Base-by-base conservation (phyloP, 2,113 vertebrate species). In the Sander vitreus region DNA sequence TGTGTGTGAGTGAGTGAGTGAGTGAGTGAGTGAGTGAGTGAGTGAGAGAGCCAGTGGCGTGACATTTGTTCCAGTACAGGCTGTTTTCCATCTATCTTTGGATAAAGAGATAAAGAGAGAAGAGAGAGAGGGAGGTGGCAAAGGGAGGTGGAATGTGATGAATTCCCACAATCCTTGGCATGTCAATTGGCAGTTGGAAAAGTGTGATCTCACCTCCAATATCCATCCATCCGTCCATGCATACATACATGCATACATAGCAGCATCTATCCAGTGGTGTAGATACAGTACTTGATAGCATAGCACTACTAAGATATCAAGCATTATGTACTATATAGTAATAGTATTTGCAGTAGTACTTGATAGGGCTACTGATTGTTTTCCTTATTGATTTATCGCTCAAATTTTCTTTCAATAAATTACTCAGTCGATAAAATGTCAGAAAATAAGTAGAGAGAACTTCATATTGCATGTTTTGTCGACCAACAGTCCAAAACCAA, bases 61-160 rank as follows among this genome's bases (percentile, higher is more conserved):
- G 92, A 81, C 89, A 91, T 85, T 80, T 83, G 89, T 88, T 80
- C 73, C 67, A 76, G 83, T 69, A 75, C 64, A 39, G 57, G 2
- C 84, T 80, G 70, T 45, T 62, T 86, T 80, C 73, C 71, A 39
- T 73, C 78, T 73, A 66, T 81, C 83, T 88, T 84, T 82, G 63
- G 85, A 87, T 21, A n/a, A 21, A 64, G 65, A 45, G 85, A 87
- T 21, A n/a, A 21, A 64, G 65, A 45, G 16, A 77, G 60, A 15
- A 60, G 55, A n/a, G 39, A 45, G n/a, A 14, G 70, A 59, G 63
- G 8, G 51, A 64, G 30, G 21, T 21, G 68, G 50, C 58, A 59
- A 36, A 53, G 23, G 33, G 65, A 73, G 55, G 54, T 30, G 66
- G 71, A 84, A 86, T 72, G 69, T 79, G 59, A 84, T 82, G 69